These are phyloP conservation scores for Eupsittula cactorum DNA, from an alignment of 2,113 vertebrate genomes.

Conservation along the genomic window DNA sequence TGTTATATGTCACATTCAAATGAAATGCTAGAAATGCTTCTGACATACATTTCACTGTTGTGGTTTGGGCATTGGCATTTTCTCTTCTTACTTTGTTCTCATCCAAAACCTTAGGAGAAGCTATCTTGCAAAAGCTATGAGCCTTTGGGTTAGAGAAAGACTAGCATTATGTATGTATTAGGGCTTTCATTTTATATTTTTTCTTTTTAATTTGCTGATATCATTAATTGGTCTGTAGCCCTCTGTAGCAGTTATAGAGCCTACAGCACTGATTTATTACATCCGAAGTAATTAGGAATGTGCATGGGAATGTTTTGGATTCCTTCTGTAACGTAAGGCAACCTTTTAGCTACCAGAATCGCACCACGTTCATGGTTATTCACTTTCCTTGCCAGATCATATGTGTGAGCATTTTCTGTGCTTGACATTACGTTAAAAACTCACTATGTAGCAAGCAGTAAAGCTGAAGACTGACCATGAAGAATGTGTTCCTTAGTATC, in stretches of 20 bases:
- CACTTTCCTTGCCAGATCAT: not conserved
- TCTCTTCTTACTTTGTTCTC: not conserved
- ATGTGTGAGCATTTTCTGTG: not conserved
- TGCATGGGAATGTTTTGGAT: not conserved
- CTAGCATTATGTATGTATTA: not conserved
- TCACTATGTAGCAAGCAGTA: not conserved
- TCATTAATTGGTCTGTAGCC: not conserved
- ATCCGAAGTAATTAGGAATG: not conserved
- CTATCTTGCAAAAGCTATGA: not conserved
- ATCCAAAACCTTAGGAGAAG: not conserved
- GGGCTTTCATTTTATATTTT: not conserved
- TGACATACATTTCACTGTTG: not conserved
- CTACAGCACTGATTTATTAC: not conserved
- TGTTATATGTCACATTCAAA: not conserved
- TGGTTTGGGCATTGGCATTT: not conserved
- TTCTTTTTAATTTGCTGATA: not conserved
- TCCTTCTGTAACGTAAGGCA: not conserved
- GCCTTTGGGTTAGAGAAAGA: not conserved
- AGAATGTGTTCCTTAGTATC: not conserved
- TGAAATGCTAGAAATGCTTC: not conserved
- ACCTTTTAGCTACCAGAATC: not conserved
- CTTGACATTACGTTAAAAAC: not conserved
- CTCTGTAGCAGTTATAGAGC: not conserved
- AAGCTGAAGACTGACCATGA: not conserved
- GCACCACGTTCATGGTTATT: not conserved